Conservation (phyloP, 1,140 invertebrate genomes). For the Andrena cerasifolii region DNA sequence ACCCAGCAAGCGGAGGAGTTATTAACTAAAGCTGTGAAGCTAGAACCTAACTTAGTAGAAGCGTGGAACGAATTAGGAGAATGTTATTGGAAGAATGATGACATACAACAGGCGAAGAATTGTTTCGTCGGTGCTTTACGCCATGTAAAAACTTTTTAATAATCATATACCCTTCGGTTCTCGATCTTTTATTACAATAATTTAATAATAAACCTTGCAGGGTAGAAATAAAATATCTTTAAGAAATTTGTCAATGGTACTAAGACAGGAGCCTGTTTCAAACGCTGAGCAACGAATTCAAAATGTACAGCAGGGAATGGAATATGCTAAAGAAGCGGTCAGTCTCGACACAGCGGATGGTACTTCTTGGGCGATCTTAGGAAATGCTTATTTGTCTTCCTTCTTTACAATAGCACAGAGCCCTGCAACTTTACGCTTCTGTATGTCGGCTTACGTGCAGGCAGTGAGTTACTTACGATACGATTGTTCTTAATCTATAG, state of each 20-base stretch:
- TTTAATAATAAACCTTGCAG: conserved; percentile 77
- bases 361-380: conserved; percentile 92
- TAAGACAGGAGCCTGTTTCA: conserved; percentile 86
- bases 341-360: conserved; percentile 92
- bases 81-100: conserved; percentile 94
- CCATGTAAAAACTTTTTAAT: conserved; percentile 85
- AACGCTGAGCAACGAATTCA: conserved; percentile 84
- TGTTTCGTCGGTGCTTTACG: conserved; percentile 92
- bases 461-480: conserved; percentile 84
- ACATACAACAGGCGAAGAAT: conserved; percentile 91
- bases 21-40: conserved; percentile 92
- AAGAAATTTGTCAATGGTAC: conserved; percentile 92
- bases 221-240: conserved; percentile 90
- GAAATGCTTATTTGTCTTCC: conserved; percentile 92
- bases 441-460: conserved; percentile 91
- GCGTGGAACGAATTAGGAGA: conserved; percentile 96
- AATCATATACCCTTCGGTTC: conserved; percentile 9
- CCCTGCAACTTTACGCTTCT: conserved; percentile 87
- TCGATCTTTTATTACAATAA: background rate
- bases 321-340: conserved; percentile 92
- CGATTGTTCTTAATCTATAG: background rate
- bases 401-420: conserved; percentile 91
- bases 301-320: conserved; percentile 88
- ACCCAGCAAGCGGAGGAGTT: conserved; percentile 87
- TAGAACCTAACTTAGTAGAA: conserved; percentile 90